A percentile compares a stretch with the other conserved stretches of the same genome.
These are phyloP conservation scores for Channa argus DNA, from an alignment of 2,113 vertebrate genomes.

Conservation along the genomic window DNA sequence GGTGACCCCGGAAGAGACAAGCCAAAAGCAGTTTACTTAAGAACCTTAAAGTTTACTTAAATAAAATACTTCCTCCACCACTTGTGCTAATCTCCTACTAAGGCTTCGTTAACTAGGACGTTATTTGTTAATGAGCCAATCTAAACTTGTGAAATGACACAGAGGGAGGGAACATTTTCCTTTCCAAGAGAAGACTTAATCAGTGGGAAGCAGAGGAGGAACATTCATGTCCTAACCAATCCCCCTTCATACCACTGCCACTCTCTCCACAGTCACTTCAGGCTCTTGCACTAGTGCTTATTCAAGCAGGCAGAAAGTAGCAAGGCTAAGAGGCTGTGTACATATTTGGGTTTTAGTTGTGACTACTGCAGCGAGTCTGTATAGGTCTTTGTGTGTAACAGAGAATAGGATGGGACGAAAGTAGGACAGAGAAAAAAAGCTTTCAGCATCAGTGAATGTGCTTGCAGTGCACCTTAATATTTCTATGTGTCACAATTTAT, in stretches of 20 bases:
- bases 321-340: conserved; percentile 69
- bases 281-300: conserved; percentile 54
- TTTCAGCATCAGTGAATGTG: conserved; percentile 70
- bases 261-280: conserved; percentile 56
- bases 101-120: conserved; percentile 16
- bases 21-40: too few relatives aligned
- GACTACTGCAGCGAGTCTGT: conserved; percentile 52
- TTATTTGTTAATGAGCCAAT: conserved; percentile 28
- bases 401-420: conserved; percentile 54
- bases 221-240: conserved; percentile 69
- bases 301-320: conserved; percentile 60
- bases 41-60: too few relatives aligned
- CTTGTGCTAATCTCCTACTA: background rate
- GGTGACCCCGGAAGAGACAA: too few relatives aligned
- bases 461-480: conserved; percentile 73
- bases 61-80: background rate
- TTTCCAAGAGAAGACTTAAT: conserved; percentile 48
- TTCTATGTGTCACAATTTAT: conserved; percentile 74
- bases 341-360: conserved; percentile 60
- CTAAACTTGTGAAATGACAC: conserved; percentile 43
- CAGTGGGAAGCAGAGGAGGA: conserved; percentile 30
- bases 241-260: conserved; percentile 40
- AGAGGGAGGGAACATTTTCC: conserved; percentile 62
- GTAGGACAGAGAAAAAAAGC: conserved; percentile 67
- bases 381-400: conserved; percentile 17